Base-by-base conservation (phyloP, 2,888 invertebrate genomes). In the Drosophila anceps region DNA sequence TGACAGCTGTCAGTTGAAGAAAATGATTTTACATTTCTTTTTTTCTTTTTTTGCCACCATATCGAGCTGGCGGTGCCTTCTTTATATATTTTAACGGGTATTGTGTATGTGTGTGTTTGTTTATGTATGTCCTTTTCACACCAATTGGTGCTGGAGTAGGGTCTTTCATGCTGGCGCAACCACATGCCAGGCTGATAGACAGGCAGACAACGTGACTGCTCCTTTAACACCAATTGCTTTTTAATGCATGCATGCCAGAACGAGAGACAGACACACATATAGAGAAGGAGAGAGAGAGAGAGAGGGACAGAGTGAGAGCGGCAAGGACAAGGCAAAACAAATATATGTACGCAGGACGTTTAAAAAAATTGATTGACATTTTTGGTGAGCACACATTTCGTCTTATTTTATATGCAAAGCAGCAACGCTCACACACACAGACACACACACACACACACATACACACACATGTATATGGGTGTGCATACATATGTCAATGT, bases 1-100 rank as follows among this genome's bases (percentile, higher is more conserved):
- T 92, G 92, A 91, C 92, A 92, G 92, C 92, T 73, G 98, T 98
- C 93, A 99, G 88, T 86, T 82, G 82, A 76, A 82, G 89, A 84
- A 90, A 89, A 90, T 84, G 84, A 90, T 86, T 90, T 86, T 79
- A 77, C 84, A 85, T 80, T 80, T 88, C 10, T 76, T 64, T 68
- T 60, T 43, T 50, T 50, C 53, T 65, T 69, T 66, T 58, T 41
- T 46, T 55, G 27, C 46, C 46, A 29, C 12, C 60, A 35, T 66
- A 44, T 59, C 44, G 43, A 51, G 37, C 43, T 48, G 55, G 50
- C 39, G 69, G 18, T 69, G 54, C 20, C 60, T 48, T 50, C 69
- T 73, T 72, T 73, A 35, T 70, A 44, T 58, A 79, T 69, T 68
- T 68, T 37, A 65, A 76, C 54, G 80, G 53, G 57, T 67, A 39